Evolutionary conservation across 2,797 vertebrate genomes (phyloP).

Genomic region (Acrocephalus scirpaceus): DNA sequence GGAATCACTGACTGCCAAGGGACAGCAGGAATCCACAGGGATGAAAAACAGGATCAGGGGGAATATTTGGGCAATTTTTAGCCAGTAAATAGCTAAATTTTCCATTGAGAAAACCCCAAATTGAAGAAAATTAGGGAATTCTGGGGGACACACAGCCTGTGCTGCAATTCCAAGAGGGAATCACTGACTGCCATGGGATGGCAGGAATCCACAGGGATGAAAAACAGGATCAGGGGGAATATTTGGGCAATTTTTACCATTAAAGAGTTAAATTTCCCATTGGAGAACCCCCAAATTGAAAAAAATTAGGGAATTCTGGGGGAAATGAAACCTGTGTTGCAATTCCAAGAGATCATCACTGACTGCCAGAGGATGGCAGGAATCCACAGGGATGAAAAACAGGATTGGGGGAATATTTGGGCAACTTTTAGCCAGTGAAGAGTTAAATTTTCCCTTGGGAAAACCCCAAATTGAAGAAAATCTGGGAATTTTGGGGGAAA

Average conservation of each 20-base stretch:
- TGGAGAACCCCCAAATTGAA: constrained; percentile 35
- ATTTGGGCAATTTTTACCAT: neutral
- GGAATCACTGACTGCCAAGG: too few relatives aligned
- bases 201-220: neutral
- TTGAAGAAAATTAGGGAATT: neutral
- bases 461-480: too few relatives aligned
- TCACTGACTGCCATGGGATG: neutral
- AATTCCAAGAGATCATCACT: neutral
- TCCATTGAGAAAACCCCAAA: constrained; percentile 46
- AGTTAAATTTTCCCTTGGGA: too few relatives aligned
- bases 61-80: too few relatives aligned
- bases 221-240: neutral
- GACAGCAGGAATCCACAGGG: too few relatives aligned
- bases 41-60: too few relatives aligned
- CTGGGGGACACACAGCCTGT: neutral
- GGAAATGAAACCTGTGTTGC: neutral
- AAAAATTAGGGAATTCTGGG: neutral
- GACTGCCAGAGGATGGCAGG: neutral
- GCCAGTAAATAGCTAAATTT: neutral
- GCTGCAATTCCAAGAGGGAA: neutral
- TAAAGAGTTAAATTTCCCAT: constrained; percentile 22
- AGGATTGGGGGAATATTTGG: too few relatives aligned
- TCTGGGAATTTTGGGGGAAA: too few relatives aligned
- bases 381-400: neutral
- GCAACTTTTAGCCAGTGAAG: too few relatives aligned